A percentile compares a stretch with the other conserved stretches of the same genome.
Conservation (phyloP, 2,888 invertebrate genomes). For the Pemphredon lugubris region DNA sequence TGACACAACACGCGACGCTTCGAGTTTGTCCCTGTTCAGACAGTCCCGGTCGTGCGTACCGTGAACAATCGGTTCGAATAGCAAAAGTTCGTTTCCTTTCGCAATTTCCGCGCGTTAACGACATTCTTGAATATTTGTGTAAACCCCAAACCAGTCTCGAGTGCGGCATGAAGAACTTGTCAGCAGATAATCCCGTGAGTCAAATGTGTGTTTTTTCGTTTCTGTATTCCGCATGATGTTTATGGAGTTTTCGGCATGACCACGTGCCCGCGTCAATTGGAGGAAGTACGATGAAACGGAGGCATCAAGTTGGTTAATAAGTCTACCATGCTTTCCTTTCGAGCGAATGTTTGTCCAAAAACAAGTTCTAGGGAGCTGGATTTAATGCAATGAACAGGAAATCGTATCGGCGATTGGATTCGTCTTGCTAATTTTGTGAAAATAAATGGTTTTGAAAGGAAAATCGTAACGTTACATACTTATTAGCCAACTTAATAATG, state of each 20-base stretch:
- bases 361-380: no score
- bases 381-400: no score
- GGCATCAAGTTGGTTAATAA: no score
- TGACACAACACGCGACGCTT: conserved; percentile 6
- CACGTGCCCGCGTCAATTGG: conserved; percentile 3
- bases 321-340: no score
- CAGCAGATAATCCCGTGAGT: conserved; percentile 62
- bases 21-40: neutral
- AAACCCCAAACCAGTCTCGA: neutral
- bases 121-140: neutral
- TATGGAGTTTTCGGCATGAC: neutral
- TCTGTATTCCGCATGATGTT: neutral
- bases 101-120: neutral
- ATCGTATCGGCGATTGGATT: no score
- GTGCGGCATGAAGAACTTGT: conserved; percentile 53
- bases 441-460: no score
- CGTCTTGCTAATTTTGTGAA: no score
- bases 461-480: no score
- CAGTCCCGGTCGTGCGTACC: conserved; percentile 2
- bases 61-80: conserved; percentile 36
- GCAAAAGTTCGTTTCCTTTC: neutral
- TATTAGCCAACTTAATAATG: no score
- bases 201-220: neutral
- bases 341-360: no score
- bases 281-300: neutral